Evolutionary conservation across 1,140 invertebrate species (phyloP).

Genomic region (Aricia agestis): DNA sequence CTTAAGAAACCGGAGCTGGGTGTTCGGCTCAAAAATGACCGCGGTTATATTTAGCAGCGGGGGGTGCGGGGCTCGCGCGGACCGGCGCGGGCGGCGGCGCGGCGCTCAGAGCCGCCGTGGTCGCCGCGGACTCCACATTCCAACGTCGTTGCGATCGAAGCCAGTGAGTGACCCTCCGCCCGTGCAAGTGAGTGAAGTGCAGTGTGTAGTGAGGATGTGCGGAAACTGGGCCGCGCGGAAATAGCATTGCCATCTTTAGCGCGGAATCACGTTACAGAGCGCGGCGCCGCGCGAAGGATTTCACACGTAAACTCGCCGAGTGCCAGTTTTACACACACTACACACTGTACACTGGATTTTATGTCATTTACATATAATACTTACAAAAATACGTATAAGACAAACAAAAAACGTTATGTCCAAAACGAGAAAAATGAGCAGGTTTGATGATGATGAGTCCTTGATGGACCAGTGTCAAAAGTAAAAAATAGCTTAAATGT

Average conservation of each 20-base stretch:
- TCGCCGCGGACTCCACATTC: slow-evolving; percentile 76
- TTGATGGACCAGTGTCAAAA: neutral
- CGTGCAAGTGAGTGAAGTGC: slow-evolving; percentile 67
- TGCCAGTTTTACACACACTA: slow-evolving; percentile 38
- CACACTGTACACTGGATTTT: slow-evolving; percentile 51
- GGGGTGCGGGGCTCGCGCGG: slow-evolving; percentile 33
- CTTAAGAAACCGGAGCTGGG: slow-evolving; percentile 66
- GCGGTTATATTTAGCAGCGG: slow-evolving; percentile 57
- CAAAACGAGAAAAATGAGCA: neutral
- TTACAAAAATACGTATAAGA: slow-evolving; percentile 28
- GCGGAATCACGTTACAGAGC: slow-evolving; percentile 61
- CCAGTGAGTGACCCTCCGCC: slow-evolving; percentile 68
- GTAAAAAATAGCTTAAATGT: too few species aligned
- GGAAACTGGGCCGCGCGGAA: slow-evolving; percentile 52
- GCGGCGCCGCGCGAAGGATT: slow-evolving; percentile 23
- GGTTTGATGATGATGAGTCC: neutral
- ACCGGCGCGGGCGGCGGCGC: slow-evolving; percentile 26
- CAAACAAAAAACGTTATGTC: slow-evolving; percentile 14
- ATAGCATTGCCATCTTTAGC: slow-evolving; percentile 40
- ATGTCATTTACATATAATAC: slow-evolving; percentile 15
- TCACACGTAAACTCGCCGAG: slow-evolving; percentile 18
- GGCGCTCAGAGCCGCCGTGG: slow-evolving; percentile 67
- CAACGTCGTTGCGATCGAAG: slow-evolving; percentile 66
- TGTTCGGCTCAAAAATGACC: slow-evolving; percentile 62
- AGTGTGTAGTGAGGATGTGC: slow-evolving; percentile 45